phyloP scores from a whole-genome alignment of 2,797 vertebrate genomes.

The Coranthus polyacanthus region DNA sequence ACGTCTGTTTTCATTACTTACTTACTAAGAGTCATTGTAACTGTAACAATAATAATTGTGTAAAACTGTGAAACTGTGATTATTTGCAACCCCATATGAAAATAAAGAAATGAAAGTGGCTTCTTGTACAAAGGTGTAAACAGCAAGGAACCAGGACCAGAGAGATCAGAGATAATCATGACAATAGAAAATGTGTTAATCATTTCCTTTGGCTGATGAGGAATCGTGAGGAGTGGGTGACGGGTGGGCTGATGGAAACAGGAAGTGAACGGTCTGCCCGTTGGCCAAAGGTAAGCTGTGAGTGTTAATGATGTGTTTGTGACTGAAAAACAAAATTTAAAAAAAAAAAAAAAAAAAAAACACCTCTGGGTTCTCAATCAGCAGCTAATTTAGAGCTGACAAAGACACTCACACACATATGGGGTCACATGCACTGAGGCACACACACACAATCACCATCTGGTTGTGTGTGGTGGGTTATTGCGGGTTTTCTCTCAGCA shows the following conservation, averaged over 20 bases:
- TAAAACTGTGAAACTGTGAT: too few species aligned
- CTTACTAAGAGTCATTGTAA: too few species aligned
- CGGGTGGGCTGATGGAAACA: conserved; percentile 63
- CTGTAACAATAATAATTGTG: too few species aligned
- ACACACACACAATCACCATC: conserved; percentile 4
- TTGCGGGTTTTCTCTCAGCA: conserved; percentile 32
- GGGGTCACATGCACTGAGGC: conserved; percentile 4
- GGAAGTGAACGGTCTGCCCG: conserved; percentile 64
- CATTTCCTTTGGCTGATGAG: conserved; percentile 50
- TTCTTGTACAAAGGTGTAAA: conserved; percentile 22
- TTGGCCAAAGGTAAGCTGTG: conserved; percentile 46
- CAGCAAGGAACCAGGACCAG: not conserved
- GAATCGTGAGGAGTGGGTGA: conserved; percentile 53
- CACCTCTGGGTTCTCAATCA: conserved; percentile 35
- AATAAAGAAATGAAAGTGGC: too few species aligned
- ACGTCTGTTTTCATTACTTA: too few species aligned
- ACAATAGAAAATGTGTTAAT: conserved; percentile 33
- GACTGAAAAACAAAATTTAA: too few species aligned
- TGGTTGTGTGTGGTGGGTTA: conserved; percentile 21
- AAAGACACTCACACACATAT: conserved; percentile 2
- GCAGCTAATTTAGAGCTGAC: conserved; percentile 43
- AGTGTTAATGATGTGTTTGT: conserved; percentile 38
- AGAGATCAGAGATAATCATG: too few species aligned
- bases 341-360: too few species aligned
- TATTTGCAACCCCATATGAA: too few species aligned